Percentiles rank a stretch among this genome's conserved stretches.
These are phyloP conservation scores for Alentia gelatinosa DNA, from an alignment of 2,888 invertebrate species.

Conservation along the genomic window DNA sequence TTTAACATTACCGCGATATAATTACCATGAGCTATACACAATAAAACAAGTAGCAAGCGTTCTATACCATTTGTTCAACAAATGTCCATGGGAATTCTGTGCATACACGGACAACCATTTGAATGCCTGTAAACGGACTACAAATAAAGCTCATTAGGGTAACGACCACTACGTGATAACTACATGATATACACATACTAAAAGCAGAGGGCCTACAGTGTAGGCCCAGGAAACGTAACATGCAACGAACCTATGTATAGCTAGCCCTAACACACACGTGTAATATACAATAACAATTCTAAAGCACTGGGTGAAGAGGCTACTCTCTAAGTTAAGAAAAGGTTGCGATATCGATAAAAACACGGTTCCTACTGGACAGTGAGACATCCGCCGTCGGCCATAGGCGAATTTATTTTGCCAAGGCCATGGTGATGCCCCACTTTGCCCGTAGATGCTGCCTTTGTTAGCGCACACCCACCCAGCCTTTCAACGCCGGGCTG, in stretches of 20 bases:
- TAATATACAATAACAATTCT: neutral
- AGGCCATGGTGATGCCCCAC: neutral
- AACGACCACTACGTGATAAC: no score
- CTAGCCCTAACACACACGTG: neutral
- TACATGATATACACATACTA: no score
- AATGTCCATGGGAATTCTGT: no score
- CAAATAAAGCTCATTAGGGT: no score
- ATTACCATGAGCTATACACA: neutral
- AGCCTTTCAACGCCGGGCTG: neutral
- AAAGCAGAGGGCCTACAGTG: no score
- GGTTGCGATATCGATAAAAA: neutral
- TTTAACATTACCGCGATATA: neutral
- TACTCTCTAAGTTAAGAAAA: neutral
- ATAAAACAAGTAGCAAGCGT: no score
- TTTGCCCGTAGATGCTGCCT: neutral
- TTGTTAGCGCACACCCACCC: conserved; percentile 13
- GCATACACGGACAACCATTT: no score
- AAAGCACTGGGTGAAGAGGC: conserved; percentile 3
- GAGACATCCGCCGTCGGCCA: neutral
- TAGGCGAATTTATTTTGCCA: neutral
- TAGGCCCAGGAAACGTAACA: no score
- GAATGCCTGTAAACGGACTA: no score
- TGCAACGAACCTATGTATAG: no score
- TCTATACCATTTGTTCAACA: no score
- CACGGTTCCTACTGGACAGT: neutral